A percentile compares a stretch with the other conserved stretches of the same genome.
Evolutionary conservation across 1,140 invertebrate genomes (phyloP).

Genomic region (Musca domestica): DNA sequence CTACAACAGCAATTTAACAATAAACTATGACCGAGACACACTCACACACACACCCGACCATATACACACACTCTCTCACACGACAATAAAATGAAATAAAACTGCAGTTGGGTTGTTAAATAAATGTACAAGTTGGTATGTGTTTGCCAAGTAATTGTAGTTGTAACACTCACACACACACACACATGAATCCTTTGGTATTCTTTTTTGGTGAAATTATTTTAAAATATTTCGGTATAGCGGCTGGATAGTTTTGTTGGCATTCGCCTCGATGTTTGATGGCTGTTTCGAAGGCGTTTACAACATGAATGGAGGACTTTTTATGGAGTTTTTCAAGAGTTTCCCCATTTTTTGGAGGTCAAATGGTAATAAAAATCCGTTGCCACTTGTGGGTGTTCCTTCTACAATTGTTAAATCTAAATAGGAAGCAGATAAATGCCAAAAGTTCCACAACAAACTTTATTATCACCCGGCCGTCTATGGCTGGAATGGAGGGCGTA

Average conservation of each 20-base stretch:
- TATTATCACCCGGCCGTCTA: background rate
- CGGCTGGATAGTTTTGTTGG: background rate
- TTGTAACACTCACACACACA: too few relatives aligned
- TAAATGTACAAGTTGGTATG: background rate
- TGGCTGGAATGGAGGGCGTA: background rate
- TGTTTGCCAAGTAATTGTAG: background rate
- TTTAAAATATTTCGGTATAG: background rate
- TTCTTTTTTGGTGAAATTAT: too few relatives aligned
- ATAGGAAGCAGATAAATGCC: background rate
- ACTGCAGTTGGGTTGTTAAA: background rate
- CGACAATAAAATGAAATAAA: background rate
- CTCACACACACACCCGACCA: background rate
- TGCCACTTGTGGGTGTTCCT: background rate
- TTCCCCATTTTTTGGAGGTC: background rate
- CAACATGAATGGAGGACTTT: constrained; percentile 12
- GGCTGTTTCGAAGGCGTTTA: constrained; percentile 2
- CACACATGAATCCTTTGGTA: too few relatives aligned
- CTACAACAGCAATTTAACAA: constrained; percentile 3
- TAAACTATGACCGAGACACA: constrained; percentile 6
- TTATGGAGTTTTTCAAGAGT: background rate
- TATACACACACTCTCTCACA: background rate
- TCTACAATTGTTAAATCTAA: background rate
- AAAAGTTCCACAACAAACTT: background rate
- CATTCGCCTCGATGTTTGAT: background rate
- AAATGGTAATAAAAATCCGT: constrained; percentile 5